Evolutionary conservation across 2,797 vertebrate genomes (phyloP).

Genomic region (Myiotriccus ornatus): DNA sequence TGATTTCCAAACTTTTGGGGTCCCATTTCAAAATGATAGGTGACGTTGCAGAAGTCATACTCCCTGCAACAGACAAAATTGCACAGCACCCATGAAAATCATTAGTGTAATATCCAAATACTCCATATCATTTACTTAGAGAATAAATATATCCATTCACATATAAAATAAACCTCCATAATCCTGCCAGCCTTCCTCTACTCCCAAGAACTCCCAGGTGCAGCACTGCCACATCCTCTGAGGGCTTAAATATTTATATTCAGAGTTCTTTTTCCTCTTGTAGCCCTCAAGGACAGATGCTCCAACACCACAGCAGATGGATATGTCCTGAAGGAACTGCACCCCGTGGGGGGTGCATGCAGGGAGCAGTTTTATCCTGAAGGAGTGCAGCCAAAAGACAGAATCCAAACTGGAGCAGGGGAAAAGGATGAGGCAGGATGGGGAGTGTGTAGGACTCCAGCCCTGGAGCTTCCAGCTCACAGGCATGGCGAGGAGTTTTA

Average conservation of each 20-base stretch:
- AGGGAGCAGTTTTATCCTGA: not conserved
- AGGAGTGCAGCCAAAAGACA: not conserved
- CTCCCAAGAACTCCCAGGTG: not conserved
- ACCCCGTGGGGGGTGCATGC: not conserved
- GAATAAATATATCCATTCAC: not conserved
- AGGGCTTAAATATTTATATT: not conserved
- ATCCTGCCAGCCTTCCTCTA: not conserved
- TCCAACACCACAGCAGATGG: not conserved
- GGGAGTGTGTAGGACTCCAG: no score
- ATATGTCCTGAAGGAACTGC: not conserved
- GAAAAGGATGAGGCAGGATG: not conserved
- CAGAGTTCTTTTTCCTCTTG: not conserved
- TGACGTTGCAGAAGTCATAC: conserved; percentile 91
- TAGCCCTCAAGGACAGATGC: not conserved
- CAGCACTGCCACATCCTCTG: not conserved
- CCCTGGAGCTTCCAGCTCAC: no score
- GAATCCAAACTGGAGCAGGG: not conserved
- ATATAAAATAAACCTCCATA: not conserved
- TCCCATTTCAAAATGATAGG: conserved; percentile 99
- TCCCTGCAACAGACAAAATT: conserved; percentile 64
- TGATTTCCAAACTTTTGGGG: conserved; percentile 96
- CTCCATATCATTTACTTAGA: not conserved
- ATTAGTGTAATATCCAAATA: not conserved
- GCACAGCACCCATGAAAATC: not conserved
- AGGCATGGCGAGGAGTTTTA: no score